Conservation (phyloP, 2,888 invertebrate species). For the Tridacna crocea region DNA sequence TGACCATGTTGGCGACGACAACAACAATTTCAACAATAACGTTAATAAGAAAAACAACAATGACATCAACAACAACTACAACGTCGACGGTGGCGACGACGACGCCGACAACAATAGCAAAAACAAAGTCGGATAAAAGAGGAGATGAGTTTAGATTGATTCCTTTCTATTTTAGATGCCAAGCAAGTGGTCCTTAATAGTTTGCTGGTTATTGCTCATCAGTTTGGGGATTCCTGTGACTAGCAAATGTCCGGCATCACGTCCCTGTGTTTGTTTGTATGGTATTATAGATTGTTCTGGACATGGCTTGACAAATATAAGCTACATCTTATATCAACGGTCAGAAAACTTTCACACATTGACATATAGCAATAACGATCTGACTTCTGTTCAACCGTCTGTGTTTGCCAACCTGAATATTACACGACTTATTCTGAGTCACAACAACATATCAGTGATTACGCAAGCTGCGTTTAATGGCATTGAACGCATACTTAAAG, state of each 20-base stretch:
- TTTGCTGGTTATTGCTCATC: not conserved
- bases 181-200: not conserved
- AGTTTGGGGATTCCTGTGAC: not conserved
- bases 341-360: conserved; percentile 32
- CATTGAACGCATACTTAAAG: conserved; percentile 22
- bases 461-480: conserved; percentile 40
- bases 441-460: conserved; percentile 39
- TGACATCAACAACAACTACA: no score
- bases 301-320: conserved; percentile 23
- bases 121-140: no score
- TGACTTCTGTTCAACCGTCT: conserved; percentile 10
- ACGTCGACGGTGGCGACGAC: no score
- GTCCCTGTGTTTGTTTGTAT: conserved; percentile 30
- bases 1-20: no score
- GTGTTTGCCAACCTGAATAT: conserved; percentile 41
- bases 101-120: no score
- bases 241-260: conserved; percentile 30
- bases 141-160: no score
- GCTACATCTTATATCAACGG: conserved; percentile 1
- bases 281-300: conserved; percentile 40
- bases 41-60: no score
- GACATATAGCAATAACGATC: conserved; percentile 24
- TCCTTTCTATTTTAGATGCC: not conserved
- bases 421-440: conserved; percentile 30
- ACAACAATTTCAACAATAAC: no score